Evolutionary conservation across 2,113 vertebrate species (phyloP), one percentile per base, ranked within the genome.

Genomic region (Sardina pilchardus): DNA sequence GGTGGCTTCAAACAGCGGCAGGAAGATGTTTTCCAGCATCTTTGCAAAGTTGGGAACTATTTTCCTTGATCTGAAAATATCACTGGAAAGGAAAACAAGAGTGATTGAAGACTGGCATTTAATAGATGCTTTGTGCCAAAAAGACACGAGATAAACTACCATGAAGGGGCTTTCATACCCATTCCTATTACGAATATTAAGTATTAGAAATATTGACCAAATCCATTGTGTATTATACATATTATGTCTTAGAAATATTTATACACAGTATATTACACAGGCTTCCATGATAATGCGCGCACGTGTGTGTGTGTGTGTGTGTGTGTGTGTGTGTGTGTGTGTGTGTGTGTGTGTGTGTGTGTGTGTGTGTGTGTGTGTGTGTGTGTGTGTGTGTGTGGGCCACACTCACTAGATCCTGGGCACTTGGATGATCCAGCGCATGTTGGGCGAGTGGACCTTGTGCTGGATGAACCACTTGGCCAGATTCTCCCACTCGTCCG

Each of bases 341-440:
- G 30, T 36, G 26, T 75, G 26, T 34, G 8, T 34, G 26, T 9
- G 26, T 71, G 59, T 63, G 59, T 63, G 59, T 63, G 59, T 34
- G 10, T 75, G 30, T 34, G n/a, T 75, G 26, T 30, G 7, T 30
- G n/a, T 6, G n/a, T 67, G 56, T 63, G 56, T 63, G 56, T 63
- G 56, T 63, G 56, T 24, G 56, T 63, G 14, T 67, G 63, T 67
- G 63, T 30, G 30, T 30, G 7, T 26, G 8, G 3, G 81, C 24
- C 36, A 92, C 30, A 92, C 98, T 96, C 95, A 99, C 98, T 98
- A 99, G 93, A 99, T 99, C 89, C 98, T 95, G 85, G 98, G 98
- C 83, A 99, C 94, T 91, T 99, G 98, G 92, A 99, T 99, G 91
- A 99, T 97, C 97, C 97, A 99, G 90, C 97, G 97, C 96, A 99